Evolutionary conservation across 2,113 vertebrate genomes (phyloP), one percentile per base, ranked within the genome.

Genomic region (Peromyscus maniculatus): DNA sequence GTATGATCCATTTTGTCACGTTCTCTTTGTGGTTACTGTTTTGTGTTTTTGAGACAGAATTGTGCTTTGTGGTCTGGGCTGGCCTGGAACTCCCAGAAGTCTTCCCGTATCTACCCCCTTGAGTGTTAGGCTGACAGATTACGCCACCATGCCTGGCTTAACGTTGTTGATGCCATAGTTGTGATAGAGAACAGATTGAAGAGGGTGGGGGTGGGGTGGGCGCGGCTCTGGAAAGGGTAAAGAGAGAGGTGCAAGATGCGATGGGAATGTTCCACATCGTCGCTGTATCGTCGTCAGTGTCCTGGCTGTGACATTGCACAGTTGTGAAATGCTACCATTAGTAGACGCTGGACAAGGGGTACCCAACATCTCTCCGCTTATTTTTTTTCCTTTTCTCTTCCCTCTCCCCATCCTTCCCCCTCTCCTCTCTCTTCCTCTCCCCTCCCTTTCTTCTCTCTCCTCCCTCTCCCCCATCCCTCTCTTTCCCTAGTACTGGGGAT

Each of bases 241-340:
- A 7, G 26, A 31, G 82, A 91, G 52, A n/a, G 59, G 59, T 55
- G 80, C 49, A 71, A 22, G 36, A 57, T 7, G 10, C 3, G 55
- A 71, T 43, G 39, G 55, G 26, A 57, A 66, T 77, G 7, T 55
- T 83, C 39, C 91, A 16, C 59, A 6, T 87, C 90, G 94, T 71
- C 26, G 33, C 57, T 88, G 84, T 39, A 4, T 94, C 24, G 2
- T 2, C 66, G 86, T 91, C 89, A 75, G 1, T 39, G 16, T 95
- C 79, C 80, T 92, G n/a, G 33, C 62, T 90, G 9, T 64, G 39
- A 84, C 66, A 55, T 31, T 43, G 46, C 75, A 9, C 12, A 91
- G 59, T 62, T 94, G 93, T 94, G 26, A 46, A 96, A 69, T 87
- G 28, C 67, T 83, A 46, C 39, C 75, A 62, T 67, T 86, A 71